Percentiles rank a stretch among this genome's conserved stretches.
These are phyloP conservation scores for Boleophthalmus pectinirostris DNA, from an alignment of 2,113 vertebrate genomes.

Conservation along the genomic window DNA sequence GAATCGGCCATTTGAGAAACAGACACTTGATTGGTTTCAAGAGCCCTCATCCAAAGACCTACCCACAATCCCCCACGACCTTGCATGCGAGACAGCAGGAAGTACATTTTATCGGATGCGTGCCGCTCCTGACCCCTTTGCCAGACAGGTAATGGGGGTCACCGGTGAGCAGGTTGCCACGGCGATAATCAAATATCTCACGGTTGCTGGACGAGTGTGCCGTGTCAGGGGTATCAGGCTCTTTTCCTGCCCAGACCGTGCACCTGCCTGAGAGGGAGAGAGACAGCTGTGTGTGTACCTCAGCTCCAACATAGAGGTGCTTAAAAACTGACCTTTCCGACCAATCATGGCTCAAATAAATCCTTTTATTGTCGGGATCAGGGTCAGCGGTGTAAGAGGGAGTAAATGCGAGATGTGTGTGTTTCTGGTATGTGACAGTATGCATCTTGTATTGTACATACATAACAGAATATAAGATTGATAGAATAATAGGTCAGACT, in stretches of 20 bases:
- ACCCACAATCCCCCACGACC: conserved; percentile 17
- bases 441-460: neutral
- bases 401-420: neutral
- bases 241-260: conserved; percentile 48
- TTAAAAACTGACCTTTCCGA: conserved; percentile 12
- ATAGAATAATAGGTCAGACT: too few relatives aligned
- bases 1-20: conserved; percentile 14
- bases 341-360: neutral
- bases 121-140: conserved; percentile 54
- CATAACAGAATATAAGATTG: too few relatives aligned
- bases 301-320: neutral
- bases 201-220: conserved; percentile 37
- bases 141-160: conserved; percentile 64
- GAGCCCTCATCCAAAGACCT: conserved; percentile 17
- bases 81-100: conserved; percentile 52
- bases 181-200: conserved; percentile 66
- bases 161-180: conserved; percentile 57
- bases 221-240: conserved; percentile 51
- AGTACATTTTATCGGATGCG: conserved; percentile 61
- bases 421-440: neutral
- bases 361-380: neutral
- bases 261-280: conserved; percentile 28
- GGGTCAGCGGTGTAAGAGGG: neutral
- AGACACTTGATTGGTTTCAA: conserved; percentile 27
- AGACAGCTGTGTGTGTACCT: neutral